phyloP scores from a whole-genome alignment of 2,888 invertebrate species.

The Diplazon laetatorius region DNA sequence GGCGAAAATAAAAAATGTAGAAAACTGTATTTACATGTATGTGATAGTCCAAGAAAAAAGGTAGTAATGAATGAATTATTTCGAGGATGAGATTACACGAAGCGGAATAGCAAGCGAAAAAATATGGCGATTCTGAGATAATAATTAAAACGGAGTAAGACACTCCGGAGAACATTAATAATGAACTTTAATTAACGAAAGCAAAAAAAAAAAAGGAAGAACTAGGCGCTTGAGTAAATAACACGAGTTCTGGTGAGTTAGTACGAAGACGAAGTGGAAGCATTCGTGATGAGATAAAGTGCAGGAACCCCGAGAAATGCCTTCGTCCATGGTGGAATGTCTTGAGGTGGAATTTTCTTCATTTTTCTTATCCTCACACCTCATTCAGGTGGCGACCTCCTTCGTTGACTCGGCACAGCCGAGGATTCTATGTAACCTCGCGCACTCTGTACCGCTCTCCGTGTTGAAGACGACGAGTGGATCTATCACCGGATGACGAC shows the following conservation, averaged over 20 bases:
- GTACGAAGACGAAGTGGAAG: constrained; percentile 4
- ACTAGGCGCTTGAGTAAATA: background rate
- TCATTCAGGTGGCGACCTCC: background rate
- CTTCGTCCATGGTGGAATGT: constrained; percentile 29
- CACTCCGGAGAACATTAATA: constrained; percentile 12
- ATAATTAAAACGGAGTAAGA: background rate
- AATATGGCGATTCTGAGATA: background rate
- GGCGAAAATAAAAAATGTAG: too few relatives aligned
- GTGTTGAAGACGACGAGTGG: background rate
- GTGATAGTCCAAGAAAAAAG: too few relatives aligned
- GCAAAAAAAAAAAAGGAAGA: background rate
- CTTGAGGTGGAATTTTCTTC: constrained; percentile 35
- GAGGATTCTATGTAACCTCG: background rate
- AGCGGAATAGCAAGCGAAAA: background rate
- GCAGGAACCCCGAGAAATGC: constrained; percentile 28
- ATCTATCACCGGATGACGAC: background rate
- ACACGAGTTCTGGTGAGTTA: background rate
- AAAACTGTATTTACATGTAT: too few relatives aligned
- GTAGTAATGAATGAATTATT: too few relatives aligned
- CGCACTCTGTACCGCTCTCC: background rate
- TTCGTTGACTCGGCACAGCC: background rate
- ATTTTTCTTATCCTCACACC: constrained; percentile 41
- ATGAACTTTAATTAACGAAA: constrained; percentile 17
- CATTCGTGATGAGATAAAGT: background rate
- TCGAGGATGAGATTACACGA: too few relatives aligned